Evolutionary conservation across 30 jellyfish, hydroid and myxozoan genomes (phyloP), one percentile per base, ranked within the genome.

Genomic region (Euphysa ruthae): DNA sequence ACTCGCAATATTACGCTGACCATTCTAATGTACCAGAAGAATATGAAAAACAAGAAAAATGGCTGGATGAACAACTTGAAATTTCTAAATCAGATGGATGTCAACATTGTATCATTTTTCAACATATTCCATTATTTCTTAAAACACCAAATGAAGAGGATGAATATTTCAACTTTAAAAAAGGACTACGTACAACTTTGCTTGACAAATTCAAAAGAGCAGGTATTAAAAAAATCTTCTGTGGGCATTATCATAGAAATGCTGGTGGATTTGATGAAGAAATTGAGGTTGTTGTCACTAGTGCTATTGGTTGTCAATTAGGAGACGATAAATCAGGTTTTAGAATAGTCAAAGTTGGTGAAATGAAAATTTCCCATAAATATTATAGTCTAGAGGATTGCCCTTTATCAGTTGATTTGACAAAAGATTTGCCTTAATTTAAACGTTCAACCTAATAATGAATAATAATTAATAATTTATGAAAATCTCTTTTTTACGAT

Each of bases 241-340:
- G 95, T 0, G 97, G 97, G 3, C 97, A 87, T 82, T 87, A 87
- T 51, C 97, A 87, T 54, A 61, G 93, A 51, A 87, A 87, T 80
- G 97, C 94, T 1, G 97, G 94, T 0, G 97, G 94, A 22, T 19
- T 58, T 18, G 78, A 79, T 58, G 93, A 75, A 1, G 90, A 69
- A 29, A 60, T 87, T 8, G 97, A 87, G 62, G 83, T 87, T 71
- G 69, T 69, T 50, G 94, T 87, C 10, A 73, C 94, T 22, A 58
- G 86, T 57, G 97, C 97, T 12, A 69, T 87, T 25, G 97, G 97
- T 2, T 87, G 93, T 32, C 97, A 87, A 51, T 23, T 87, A 43
- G 97, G 97, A 14, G 34, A 73, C 49, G 97, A 87, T 26, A 35
- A 62, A 35, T 73, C 97, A 7, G 97, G 97, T 10, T 58, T 87